These are phyloP conservation scores for Seira sanloemensis DNA, from an alignment of 2,888 invertebrate genomes.

Conservation along the genomic window DNA sequence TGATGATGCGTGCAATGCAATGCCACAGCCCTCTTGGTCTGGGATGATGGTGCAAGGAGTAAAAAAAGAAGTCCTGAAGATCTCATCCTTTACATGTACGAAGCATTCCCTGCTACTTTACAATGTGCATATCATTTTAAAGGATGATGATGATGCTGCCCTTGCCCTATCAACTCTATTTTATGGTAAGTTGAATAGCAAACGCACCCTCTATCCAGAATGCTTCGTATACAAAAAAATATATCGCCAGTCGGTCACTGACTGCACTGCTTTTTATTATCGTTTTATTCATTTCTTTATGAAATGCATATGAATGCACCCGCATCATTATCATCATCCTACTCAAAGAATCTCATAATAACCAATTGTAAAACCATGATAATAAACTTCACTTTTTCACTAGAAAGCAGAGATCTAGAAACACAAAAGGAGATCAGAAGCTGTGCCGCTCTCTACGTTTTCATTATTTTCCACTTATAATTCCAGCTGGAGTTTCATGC, in stretches of 20 bases:
- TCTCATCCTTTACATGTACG: neutral
- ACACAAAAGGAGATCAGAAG: slow-evolving; percentile 40
- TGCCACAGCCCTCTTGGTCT: too few relatives aligned
- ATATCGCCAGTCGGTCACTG: neutral
- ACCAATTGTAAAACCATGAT: slow-evolving; percentile 47
- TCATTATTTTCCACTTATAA: slow-evolving; percentile 33
- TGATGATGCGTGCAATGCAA: too few relatives aligned
- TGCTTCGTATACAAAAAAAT: too few relatives aligned
- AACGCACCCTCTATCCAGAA: neutral
- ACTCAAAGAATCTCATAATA: neutral
- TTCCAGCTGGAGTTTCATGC: slow-evolving; percentile 2
- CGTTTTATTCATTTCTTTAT: neutral
- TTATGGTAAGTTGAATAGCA: neutral
- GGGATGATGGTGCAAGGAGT: slow-evolving; percentile 24
- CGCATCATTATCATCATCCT: neutral
- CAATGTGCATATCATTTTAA: too few relatives aligned
- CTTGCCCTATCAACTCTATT: neutral
- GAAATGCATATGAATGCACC: too few relatives aligned
- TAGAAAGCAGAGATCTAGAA: slow-evolving; percentile 26
- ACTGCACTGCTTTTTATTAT: neutral
- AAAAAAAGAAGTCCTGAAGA: slow-evolving; percentile 38
- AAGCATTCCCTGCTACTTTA: neutral
- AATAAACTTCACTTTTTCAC: slow-evolving; percentile 38
- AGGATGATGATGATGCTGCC: neutral
- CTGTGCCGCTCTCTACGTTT: slow-evolving; percentile 18